phyloP scores from a whole-genome alignment of 2,113 vertebrate genomes.

The Antigone vipio region DNA sequence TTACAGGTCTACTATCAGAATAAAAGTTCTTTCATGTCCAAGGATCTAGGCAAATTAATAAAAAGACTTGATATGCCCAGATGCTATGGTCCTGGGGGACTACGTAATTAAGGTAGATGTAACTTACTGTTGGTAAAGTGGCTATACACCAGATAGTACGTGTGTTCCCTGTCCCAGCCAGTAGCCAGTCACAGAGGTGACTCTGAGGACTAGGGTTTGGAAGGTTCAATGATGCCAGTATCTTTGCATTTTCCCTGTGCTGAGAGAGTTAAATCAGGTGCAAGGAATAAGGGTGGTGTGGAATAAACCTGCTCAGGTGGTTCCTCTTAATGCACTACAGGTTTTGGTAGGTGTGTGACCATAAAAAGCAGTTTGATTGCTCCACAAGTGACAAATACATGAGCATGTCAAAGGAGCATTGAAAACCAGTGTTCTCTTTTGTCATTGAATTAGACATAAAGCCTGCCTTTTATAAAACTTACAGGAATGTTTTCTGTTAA shows the following conservation, averaged over 20 bases:
- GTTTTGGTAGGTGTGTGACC: background rate
- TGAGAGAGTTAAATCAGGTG: background rate
- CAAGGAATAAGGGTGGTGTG: background rate
- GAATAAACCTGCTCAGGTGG: background rate
- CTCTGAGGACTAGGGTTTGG: background rate
- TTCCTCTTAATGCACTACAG: background rate
- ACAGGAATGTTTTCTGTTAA: background rate
- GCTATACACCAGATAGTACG: accelerated
- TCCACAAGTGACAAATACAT: background rate
- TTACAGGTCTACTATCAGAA: background rate
- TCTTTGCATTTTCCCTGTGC: background rate
- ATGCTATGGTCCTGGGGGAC: background rate
- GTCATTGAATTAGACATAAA: background rate
- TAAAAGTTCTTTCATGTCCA: background rate
- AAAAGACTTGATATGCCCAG: background rate
- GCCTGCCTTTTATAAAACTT: background rate
- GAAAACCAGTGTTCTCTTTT: background rate
- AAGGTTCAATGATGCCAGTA: accelerated
- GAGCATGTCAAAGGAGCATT: background rate
- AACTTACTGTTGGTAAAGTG: background rate
- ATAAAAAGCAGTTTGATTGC: background rate
- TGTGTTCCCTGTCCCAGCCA: no score
- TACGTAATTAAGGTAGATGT: accelerated
- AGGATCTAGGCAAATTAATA: background rate
- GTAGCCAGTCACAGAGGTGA: background rate